phyloP scores from a whole-genome alignment of 2,113 vertebrate genomes.

The Thalassarche chlororhynchos region DNA sequence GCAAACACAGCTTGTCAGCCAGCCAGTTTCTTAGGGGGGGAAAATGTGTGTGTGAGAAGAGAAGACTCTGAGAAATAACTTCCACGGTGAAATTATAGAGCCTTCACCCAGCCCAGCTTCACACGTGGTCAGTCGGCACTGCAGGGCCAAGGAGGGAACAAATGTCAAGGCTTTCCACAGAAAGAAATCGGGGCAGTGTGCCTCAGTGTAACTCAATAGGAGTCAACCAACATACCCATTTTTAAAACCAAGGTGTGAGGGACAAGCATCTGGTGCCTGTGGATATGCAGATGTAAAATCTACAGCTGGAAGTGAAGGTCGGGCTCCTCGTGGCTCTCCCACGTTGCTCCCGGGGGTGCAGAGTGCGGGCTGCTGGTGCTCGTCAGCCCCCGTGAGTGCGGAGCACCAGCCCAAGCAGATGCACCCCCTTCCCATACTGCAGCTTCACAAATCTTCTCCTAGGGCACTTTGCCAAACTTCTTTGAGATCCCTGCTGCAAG shows the following conservation, averaged over 20 bases:
- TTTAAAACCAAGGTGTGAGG: neutral
- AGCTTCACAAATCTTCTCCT: neutral
- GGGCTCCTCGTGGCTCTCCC: neutral
- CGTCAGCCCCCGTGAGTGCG: no score
- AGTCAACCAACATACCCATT: neutral
- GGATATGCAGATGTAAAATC: neutral
- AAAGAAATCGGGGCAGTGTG: neutral
- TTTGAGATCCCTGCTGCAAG: neutral
- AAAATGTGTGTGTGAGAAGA: neutral
- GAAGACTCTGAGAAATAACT: neutral
- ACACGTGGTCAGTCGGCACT: neutral
- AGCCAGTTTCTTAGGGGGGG: neutral
- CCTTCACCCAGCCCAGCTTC: neutral
- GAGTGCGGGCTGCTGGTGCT: neutral
- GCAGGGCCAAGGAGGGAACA: neutral
- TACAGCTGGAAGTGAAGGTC: neutral
- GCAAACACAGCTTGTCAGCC: neutral
- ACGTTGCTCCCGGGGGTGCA: accelerated
- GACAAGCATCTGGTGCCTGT: neutral
- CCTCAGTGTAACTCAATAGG: neutral
- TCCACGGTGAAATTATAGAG: neutral
- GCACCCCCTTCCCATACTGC: neutral
- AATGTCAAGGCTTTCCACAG: neutral
- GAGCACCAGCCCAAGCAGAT: neutral
- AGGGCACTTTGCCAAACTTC: no score